Evolutionary conservation across 2,888 invertebrate genomes (phyloP), one percentile per base, ranked within the genome.

Genomic region (Chirona hameri): DNA sequence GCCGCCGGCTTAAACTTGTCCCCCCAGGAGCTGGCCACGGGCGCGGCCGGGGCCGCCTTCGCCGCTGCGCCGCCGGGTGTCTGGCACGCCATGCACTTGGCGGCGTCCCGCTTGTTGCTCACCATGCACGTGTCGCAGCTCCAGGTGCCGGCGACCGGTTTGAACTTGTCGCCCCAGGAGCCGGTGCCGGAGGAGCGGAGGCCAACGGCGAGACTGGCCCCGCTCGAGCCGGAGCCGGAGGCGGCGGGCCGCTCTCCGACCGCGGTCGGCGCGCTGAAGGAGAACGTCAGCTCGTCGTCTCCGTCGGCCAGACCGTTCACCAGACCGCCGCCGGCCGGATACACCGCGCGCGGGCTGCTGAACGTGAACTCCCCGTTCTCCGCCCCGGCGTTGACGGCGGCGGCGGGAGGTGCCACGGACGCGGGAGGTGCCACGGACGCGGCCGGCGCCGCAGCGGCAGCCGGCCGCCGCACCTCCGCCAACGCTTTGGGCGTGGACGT

Each of bases 1-100:
- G 86, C 79, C n/a, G 86, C 84, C 60, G 85, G 85, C 76, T 86
- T 86, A 83, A 87, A 87, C 83, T 86, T 84, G 82, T 88, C 87
- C 12, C 86, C 86, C 82, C 85, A 86, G 52, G 84, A 84, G 31
- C 72, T 72, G 55, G 27, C 48, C 79, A 52, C 79, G 65, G 46
- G 29, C 5, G 29, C 24, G 76, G 81, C 24, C 31, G 81, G n/a
- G 65, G 18, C 48, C 18, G 76, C n/a, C 10, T 84, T 39, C 9
- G 82, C 21, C 65, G 83, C 39, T 5, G 39, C 39, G 39, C 39
- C 83, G 2, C 86, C 87, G 2, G 87, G 84, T 15, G 87, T 85
- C 83, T 87, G 86, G 85, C 88, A 88, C 0, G 88, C 87, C 14
- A 86, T 55, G 79, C 85, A 85, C 72, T 82, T 84, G 46, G 29